Conservation (phyloP, 2,113 vertebrate genomes). For the Dolichotis patagonum region DNA sequence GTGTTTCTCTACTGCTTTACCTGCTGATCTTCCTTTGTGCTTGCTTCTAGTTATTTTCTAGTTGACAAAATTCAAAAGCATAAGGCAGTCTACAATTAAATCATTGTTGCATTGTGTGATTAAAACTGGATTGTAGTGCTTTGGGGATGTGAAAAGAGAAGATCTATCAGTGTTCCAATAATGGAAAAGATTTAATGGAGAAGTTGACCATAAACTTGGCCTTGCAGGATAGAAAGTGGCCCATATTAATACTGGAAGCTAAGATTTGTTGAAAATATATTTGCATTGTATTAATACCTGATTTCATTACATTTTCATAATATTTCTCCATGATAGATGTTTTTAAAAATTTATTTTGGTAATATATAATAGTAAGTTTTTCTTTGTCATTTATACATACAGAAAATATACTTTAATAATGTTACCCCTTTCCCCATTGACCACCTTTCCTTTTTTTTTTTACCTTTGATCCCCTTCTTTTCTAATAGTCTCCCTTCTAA, state of each 20-base stretch:
- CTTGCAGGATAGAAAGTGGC: not conserved
- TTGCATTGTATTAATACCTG: not conserved
- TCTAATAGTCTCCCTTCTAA: not conserved
- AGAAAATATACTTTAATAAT: not conserved
- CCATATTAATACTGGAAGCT: not conserved
- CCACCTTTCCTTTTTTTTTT: not conserved
- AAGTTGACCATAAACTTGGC: not conserved
- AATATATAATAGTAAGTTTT: not conserved
- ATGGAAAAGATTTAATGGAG: not conserved
- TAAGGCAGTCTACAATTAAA: not conserved
- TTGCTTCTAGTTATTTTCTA: not conserved
- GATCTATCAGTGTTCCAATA: not conserved
- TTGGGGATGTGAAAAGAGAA: not conserved
- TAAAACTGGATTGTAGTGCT: not conserved
- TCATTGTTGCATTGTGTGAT: not conserved
- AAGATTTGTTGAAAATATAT: not conserved
- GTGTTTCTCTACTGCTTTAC: not conserved
- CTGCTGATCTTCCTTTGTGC: not conserved
- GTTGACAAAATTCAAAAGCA: not conserved
- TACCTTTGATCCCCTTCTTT: not conserved
- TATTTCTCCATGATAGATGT: not conserved
- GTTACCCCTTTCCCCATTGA: not conserved
- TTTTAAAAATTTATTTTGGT: not conserved
- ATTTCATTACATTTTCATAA: conserved; percentile 24
- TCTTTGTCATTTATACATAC: not conserved